Evolutionary conservation across 1,140 invertebrate species (phyloP).

Genomic region (Acromyrmex heyeri): DNA sequence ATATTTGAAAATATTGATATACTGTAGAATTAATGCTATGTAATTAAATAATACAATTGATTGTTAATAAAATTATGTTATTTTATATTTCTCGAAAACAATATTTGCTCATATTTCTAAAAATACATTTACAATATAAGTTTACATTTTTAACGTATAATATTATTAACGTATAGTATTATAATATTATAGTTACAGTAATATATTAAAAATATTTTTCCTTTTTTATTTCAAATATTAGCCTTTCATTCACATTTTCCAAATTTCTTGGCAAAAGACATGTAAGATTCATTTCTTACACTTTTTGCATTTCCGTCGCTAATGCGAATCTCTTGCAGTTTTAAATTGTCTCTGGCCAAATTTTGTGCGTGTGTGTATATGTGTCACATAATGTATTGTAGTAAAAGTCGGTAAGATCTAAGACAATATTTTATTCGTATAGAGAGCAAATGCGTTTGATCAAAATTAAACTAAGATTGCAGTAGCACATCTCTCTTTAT

Average conservation of each 20-base stretch:
- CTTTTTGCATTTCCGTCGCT: conserved; percentile 30
- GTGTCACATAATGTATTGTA: neutral
- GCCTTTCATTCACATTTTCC: neutral
- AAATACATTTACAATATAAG: neutral
- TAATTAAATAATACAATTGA: neutral
- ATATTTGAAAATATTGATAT: neutral
- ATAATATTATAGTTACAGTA: too few relatives aligned
- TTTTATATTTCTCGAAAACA: neutral
- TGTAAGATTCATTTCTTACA: neutral
- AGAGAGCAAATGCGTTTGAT: neutral
- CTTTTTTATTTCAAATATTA: neutral
- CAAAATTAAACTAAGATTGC: neutral
- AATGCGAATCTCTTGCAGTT: conserved; percentile 8
- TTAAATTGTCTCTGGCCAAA: neutral
- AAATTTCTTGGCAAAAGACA: neutral
- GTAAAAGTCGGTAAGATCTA: neutral
- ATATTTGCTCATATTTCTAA: neutral
- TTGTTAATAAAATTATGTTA: neutral
- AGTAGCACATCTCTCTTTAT: neutral
- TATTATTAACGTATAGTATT: too few relatives aligned
- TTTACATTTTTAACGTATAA: neutral
- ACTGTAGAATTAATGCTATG: neutral
- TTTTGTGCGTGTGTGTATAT: neutral
- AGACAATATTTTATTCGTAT: neutral
- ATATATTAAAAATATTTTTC: neutral